Percentiles rank a stretch among this genome's conserved stretches.
Evolutionary conservation across 2,888 invertebrate species (phyloP).

Genomic region (Hirtodrosophila alboralis): DNA sequence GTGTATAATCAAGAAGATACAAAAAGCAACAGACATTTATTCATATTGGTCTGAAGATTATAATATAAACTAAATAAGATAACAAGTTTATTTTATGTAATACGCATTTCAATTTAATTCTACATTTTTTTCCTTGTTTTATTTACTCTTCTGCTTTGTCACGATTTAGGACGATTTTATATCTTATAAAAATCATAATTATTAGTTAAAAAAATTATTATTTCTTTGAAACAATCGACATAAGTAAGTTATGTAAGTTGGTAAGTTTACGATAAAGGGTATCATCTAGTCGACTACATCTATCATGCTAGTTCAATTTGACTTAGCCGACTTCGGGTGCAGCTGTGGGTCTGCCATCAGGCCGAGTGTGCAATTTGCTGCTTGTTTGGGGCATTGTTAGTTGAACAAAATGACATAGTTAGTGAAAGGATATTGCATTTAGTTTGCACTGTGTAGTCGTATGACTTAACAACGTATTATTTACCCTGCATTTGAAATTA

Average conservation of each 20-base stretch:
- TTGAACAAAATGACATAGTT: slow-evolving; percentile 40
- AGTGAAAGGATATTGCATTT: slow-evolving; percentile 41
- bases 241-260: no score
- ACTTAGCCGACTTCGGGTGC: not conserved
- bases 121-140: no score
- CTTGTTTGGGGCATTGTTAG: slow-evolving; percentile 43
- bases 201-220: no score
- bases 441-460: slow-evolving; percentile 6
- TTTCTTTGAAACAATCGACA: no score
- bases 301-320: slow-evolving; percentile 31
- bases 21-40: no score
- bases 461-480: slow-evolving; percentile 13
- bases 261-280: not conserved
- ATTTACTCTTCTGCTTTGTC: no score
- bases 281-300: not conserved
- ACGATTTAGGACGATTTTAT: no score
- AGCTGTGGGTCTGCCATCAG: slow-evolving; percentile 29
- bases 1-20: not conserved
- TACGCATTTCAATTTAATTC: no score
- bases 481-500: slow-evolving; percentile 15
- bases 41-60: no score
- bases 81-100: no score
- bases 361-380: slow-evolving; percentile 51
- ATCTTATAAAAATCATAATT: no score
- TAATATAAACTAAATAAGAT: no score